Evolutionary conservation across 2,113 vertebrate species (phyloP).

Genomic region (Megaleporinus macrocephalus): DNA sequence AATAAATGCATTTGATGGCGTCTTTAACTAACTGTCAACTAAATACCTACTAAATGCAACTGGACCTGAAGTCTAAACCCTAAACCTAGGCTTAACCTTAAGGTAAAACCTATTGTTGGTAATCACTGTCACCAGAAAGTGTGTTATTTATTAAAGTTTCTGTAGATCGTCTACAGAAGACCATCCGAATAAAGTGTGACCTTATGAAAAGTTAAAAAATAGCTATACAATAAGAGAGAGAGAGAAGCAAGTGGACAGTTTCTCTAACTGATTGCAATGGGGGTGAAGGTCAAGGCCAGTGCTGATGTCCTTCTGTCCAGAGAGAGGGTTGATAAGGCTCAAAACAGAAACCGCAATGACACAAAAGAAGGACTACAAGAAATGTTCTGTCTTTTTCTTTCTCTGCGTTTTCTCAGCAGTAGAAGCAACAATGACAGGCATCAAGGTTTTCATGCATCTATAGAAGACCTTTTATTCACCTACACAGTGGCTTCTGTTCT

Average conservation of each 20-base stretch:
- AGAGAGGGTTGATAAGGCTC: constrained; percentile 56
- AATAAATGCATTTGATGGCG: too few species aligned
- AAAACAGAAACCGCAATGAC: constrained; percentile 51
- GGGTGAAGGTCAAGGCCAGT: constrained; percentile 78
- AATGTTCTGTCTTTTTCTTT: constrained; percentile 46
- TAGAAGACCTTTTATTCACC: not conserved
- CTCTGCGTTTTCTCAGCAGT: not conserved
- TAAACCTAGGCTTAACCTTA: too few species aligned
- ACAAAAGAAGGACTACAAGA: not conserved
- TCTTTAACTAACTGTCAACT: too few species aligned
- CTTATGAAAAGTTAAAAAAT: not conserved
- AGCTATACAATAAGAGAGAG: constrained; percentile 30
- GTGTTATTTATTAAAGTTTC: too few species aligned
- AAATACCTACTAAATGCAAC: too few species aligned
- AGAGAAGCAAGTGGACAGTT: constrained; percentile 11
- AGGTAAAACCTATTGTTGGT: too few species aligned
- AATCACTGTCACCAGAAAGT: too few species aligned
- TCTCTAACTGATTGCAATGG: constrained; percentile 79
- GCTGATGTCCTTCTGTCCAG: constrained; percentile 71
- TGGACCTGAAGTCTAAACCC: too few species aligned
- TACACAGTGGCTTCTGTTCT: too few species aligned
- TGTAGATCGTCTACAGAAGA: too few species aligned
- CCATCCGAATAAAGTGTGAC: too few species aligned
- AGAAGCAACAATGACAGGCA: not conserved
- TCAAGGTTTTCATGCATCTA: not conserved